Evolutionary conservation across 2,888 invertebrate genomes (phyloP).

Genomic region (Troides aeacus): DNA sequence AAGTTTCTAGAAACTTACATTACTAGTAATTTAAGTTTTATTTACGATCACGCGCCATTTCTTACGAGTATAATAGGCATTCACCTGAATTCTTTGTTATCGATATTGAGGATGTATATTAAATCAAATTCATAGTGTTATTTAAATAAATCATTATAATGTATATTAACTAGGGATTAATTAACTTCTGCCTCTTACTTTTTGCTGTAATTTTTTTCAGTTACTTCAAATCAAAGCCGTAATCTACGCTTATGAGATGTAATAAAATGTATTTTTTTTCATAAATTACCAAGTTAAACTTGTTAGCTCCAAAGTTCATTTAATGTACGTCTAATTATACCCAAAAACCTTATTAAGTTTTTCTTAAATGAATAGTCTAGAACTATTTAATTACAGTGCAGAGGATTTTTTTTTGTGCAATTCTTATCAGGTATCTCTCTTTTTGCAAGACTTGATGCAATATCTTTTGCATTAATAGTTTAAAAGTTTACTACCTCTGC

Average conservation of each 20-base stretch:
- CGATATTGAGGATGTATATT: background rate
- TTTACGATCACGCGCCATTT: background rate
- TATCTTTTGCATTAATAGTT: no score
- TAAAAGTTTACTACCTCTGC: no score
- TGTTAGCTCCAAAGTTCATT: background rate
- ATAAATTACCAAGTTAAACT: background rate
- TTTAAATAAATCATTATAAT: background rate
- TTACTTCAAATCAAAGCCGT: background rate
- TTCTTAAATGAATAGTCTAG: conserved; percentile 1
- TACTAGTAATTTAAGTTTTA: background rate
- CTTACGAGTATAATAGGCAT: background rate
- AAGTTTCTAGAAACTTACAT: background rate
- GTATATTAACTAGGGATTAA: background rate
- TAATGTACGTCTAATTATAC: background rate
- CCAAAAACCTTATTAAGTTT: background rate
- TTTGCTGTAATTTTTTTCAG: no score
- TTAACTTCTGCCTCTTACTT: no score
- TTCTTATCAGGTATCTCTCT: background rate
- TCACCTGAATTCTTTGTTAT: background rate
- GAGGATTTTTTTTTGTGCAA: background rate
- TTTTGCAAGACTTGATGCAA: no score
- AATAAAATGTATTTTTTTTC: background rate
- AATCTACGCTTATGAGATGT: background rate
- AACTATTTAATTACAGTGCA: background rate
- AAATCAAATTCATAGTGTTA: background rate